phyloP scores from a whole-genome alignment of 2,797 vertebrate genomes.

The Acomys russatus region DNA sequence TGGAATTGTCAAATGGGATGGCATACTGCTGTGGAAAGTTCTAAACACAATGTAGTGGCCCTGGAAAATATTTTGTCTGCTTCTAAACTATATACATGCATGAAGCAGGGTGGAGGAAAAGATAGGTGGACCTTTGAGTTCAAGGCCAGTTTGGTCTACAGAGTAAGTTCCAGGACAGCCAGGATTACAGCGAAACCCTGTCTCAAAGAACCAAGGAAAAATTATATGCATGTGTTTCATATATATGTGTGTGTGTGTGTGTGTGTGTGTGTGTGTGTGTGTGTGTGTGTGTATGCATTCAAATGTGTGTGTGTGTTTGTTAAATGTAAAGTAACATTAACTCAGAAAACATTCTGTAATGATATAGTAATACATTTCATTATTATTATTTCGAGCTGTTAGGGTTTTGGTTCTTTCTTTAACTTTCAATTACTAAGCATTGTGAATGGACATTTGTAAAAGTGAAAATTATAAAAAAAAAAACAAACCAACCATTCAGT shows the following conservation, averaged over 20 bases:
- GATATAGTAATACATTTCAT: not conserved
- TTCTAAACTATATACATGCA: not conserved
- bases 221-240: not conserved
- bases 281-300: not conserved
- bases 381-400: not conserved
- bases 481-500: not conserved
- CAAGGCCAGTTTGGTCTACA: not conserved
- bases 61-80: conserved; percentile 10
- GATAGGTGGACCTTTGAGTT: not conserved
- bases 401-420: conserved; percentile 21
- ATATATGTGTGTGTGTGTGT: not conserved
- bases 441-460: conserved; percentile 12
- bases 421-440: not conserved
- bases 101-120: not conserved
- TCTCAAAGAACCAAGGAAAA: not conserved
- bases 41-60: not conserved
- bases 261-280: not conserved
- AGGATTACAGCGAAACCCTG: not conserved
- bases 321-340: not conserved
- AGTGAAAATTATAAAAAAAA: not conserved
- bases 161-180: not conserved
- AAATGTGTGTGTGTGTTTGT: not conserved
- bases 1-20: not conserved
- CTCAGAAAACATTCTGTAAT: not conserved
- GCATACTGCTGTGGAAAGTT: not conserved